Percentiles rank a stretch among this genome's conserved stretches.
These are phyloP conservation scores for Holotrichia oblita DNA, from an alignment of 1,140 invertebrate species.

Conservation along the genomic window DNA sequence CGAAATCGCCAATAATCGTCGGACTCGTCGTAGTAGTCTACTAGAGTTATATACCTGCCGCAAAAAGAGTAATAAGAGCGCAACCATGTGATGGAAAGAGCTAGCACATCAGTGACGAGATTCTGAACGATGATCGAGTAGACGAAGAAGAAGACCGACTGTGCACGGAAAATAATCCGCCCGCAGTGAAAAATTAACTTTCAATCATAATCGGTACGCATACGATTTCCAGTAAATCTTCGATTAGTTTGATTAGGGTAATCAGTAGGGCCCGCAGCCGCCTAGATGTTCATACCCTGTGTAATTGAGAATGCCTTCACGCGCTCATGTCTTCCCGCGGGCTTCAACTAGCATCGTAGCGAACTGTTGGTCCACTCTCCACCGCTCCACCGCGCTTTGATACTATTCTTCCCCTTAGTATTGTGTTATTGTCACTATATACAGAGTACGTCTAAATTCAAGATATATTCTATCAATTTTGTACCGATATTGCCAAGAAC, in stretches of 20 bases:
- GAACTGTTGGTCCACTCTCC: neutral
- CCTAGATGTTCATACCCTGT: constrained; percentile 44
- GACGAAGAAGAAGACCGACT: constrained; percentile 10
- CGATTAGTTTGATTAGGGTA: constrained; percentile 55
- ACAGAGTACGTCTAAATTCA: neutral
- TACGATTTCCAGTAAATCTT: constrained; percentile 53
- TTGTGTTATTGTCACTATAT: neutral
- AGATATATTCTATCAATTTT: neutral
- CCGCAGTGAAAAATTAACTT: constrained; percentile 52
- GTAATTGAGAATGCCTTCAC: constrained; percentile 49
- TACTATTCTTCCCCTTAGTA: constrained; percentile 2
- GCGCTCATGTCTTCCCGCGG: constrained; percentile 44
- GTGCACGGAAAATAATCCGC: constrained; percentile 40
- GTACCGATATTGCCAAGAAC: too few relatives aligned
- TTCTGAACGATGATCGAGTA: neutral
- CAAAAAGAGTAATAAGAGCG: neutral
- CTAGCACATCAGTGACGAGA: neutral
- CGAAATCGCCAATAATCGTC: constrained; percentile 33
- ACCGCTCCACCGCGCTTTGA: neutral
- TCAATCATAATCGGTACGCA: constrained; percentile 51
- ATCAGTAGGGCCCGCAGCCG: constrained; percentile 49
- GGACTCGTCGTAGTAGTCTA: neutral
- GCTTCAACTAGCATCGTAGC: neutral
- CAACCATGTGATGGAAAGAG: neutral
- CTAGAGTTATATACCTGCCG: neutral